Conservation (phyloP, 2,888 invertebrate genomes). For the Chorisops tibialis region DNA sequence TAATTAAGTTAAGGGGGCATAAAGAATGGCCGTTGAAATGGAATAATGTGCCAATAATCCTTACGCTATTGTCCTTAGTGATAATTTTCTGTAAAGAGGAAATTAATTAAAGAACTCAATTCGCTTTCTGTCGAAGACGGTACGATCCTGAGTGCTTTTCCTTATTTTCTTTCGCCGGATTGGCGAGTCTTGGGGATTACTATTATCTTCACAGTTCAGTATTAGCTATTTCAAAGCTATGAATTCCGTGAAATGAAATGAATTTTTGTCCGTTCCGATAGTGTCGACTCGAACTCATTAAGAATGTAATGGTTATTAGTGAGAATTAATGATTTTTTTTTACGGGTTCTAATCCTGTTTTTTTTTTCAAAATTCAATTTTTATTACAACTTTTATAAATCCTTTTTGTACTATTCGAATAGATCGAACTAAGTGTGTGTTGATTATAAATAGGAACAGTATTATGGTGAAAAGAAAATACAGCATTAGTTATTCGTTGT, state of each 20-base stretch:
- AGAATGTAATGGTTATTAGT: too few relatives aligned
- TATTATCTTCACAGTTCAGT: not conserved
- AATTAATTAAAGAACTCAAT: conserved; percentile 18
- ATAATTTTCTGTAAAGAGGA: conserved; percentile 10
- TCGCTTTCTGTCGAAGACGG: conserved; percentile 10
- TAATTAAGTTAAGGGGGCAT: conserved; percentile 16
- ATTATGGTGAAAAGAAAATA: too few relatives aligned
- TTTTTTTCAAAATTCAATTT: too few relatives aligned
- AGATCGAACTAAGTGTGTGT: too few relatives aligned
- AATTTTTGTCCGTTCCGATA: not conserved
- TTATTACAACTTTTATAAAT: too few relatives aligned
- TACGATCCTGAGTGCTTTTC: conserved; percentile 8
- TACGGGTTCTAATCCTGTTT: too few relatives aligned
- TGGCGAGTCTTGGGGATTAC: not conserved
- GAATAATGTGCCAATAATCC: conserved; percentile 18
- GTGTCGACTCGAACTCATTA: too few relatives aligned
- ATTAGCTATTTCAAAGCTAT: conserved; percentile 1
- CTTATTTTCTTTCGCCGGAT: not conserved
- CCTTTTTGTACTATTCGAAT: too few relatives aligned
- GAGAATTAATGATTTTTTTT: too few relatives aligned
- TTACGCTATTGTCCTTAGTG: conserved; percentile 12
- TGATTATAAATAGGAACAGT: too few relatives aligned
- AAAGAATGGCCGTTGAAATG: conserved; percentile 13
- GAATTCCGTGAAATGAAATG: conserved; percentile 5
- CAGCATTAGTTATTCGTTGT: too few relatives aligned